These are phyloP conservation scores for Eospalax fontanierii DNA, from an alignment of 2,797 vertebrate genomes.

Conservation along the genomic window DNA sequence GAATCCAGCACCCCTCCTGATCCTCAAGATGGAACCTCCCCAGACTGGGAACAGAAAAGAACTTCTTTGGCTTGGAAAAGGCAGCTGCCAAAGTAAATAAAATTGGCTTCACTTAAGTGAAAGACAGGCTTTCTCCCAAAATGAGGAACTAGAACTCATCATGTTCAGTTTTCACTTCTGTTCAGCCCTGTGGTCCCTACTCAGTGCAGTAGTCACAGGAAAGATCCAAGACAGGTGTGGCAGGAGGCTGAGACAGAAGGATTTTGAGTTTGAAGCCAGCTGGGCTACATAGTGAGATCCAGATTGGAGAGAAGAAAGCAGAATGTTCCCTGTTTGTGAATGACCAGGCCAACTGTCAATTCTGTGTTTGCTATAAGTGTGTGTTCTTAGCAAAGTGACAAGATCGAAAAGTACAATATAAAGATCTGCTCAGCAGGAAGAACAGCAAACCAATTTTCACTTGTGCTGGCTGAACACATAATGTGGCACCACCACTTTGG, in stretches of 20 bases:
- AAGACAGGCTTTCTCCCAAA: too few species aligned
- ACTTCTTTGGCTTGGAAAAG: background rate
- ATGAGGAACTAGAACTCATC: background rate
- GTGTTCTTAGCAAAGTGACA: background rate
- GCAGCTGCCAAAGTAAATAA: background rate
- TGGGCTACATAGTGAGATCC: background rate
- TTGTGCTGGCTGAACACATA: too few species aligned
- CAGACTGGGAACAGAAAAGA: background rate
- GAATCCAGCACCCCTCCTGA: background rate
- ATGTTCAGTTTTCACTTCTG: background rate
- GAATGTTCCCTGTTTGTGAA: background rate
- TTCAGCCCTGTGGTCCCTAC: background rate
- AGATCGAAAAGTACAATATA: accelerated
- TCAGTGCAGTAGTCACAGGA: background rate
- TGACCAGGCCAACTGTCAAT: background rate
- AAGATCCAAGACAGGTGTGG: background rate
- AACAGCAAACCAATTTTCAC: background rate
- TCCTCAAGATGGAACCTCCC: background rate
- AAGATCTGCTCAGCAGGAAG: accelerated
- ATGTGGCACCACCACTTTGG: background rate
- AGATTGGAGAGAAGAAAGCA: background rate
- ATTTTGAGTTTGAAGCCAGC: background rate
- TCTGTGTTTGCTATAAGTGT: background rate
- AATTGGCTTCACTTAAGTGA: too few species aligned
- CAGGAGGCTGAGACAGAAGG: background rate